These are phyloP conservation scores for Luperina testacea DNA, from an alignment of 2,888 invertebrate genomes.

Conservation along the genomic window DNA sequence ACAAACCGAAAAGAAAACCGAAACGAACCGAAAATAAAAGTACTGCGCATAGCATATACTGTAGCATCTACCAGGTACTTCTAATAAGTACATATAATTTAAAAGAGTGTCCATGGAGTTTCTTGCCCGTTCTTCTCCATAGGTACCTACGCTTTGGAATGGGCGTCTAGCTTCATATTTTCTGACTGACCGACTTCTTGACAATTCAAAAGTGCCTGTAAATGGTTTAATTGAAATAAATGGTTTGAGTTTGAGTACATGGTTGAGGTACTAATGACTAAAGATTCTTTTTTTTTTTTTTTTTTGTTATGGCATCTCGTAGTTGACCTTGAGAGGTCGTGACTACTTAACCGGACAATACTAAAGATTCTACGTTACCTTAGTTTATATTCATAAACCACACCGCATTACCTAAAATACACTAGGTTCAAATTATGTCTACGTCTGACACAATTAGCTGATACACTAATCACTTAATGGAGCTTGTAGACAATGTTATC, in stretches of 20 bases:
- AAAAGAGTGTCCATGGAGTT: no score
- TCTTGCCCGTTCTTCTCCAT: no score
- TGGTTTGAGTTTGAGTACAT: background rate
- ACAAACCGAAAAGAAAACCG: background rate
- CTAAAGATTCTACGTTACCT: background rate
- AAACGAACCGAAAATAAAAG: background rate
- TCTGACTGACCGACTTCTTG: no score
- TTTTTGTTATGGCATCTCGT: no score
- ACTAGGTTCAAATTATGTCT: conserved; percentile 15
- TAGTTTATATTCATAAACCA: background rate
- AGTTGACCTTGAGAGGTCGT: no score
- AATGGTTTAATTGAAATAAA: no score
- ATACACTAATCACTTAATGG: conserved; percentile 60
- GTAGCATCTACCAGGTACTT: background rate
- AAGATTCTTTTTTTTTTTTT: no score
- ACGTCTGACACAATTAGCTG: conserved; percentile 49
- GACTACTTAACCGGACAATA: no score
- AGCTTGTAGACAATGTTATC: conserved; percentile 51
- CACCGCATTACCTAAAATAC: background rate
- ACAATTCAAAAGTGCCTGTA: no score
- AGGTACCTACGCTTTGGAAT: no score
- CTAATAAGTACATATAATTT: no score
- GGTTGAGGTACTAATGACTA: background rate
- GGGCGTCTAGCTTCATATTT: no score
- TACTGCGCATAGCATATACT: background rate